Evolutionary conservation across 1,140 invertebrate species (phyloP).

Genomic region (Trichoplusia ni): DNA sequence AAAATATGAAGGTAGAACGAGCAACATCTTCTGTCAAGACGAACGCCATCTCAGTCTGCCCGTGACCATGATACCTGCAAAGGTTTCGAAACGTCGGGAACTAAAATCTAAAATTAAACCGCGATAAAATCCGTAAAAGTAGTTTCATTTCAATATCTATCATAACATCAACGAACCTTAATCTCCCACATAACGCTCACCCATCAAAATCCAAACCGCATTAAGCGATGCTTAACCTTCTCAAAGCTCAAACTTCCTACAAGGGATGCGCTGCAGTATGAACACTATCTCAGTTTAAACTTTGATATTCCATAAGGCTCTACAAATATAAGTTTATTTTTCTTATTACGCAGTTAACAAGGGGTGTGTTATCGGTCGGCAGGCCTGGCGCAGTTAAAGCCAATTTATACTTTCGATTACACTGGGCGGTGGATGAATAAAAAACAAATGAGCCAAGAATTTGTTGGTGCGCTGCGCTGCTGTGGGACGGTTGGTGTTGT

Average conservation of each 20-base stretch:
- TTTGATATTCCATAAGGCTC: slow-evolving; percentile 41
- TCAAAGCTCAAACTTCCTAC: background rate
- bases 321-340: slow-evolving; percentile 68
- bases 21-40: too few species aligned
- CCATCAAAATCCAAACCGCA: background rate
- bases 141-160: background rate
- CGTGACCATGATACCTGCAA: too few species aligned
- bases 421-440: slow-evolving; percentile 67
- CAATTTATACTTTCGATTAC: slow-evolving; percentile 80
- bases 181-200: background rate
- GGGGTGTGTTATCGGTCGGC: slow-evolving; percentile 58
- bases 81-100: too few species aligned
- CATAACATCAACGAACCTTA: background rate
- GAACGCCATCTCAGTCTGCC: too few species aligned
- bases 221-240: background rate
- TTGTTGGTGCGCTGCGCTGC: slow-evolving; percentile 65
- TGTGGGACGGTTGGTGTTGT: slow-evolving; percentile 35
- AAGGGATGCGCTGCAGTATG: background rate
- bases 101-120: too few species aligned
- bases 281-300: slow-evolving; percentile 38
- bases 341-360: slow-evolving; percentile 72
- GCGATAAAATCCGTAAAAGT: background rate
- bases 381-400: slow-evolving; percentile 57
- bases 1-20: too few species aligned
- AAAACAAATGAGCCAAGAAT: slow-evolving; percentile 79